Conservation (phyloP, 2,888 invertebrate genomes). For the Corythucha ciliata region DNA sequence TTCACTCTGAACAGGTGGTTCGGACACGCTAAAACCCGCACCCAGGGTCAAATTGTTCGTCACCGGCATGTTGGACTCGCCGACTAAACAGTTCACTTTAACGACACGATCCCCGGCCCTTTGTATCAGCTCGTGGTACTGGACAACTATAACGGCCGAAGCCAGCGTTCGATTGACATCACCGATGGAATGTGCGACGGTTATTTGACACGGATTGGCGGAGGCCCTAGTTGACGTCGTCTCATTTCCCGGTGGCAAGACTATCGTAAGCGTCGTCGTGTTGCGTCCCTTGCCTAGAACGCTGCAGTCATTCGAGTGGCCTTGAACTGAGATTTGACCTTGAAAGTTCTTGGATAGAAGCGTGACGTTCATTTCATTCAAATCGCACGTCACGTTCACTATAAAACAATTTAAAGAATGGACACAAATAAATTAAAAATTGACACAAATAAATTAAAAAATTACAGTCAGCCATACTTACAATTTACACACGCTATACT, state of each 20-base stretch:
- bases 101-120: constrained; percentile 74
- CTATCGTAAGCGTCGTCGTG: constrained; percentile 18
- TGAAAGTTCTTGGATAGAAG: constrained; percentile 45
- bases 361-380: constrained; percentile 56
- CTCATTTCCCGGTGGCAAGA: constrained; percentile 31
- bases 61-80: constrained; percentile 20
- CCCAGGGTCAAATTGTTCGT: constrained; percentile 16
- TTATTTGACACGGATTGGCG: constrained; percentile 39
- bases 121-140: constrained; percentile 75
- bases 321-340: constrained; percentile 72
- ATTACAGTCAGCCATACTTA: constrained; percentile 43
- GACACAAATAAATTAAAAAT: background rate
- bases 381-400: constrained; percentile 74
- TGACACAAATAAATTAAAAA: background rate
- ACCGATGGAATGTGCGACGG: constrained; percentile 40
- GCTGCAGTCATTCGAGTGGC: constrained; percentile 63
- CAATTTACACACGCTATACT: constrained; percentile 75
- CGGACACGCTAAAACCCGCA: constrained; percentile 10
- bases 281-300: constrained; percentile 47
- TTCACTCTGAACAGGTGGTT: constrained; percentile 22
- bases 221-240: constrained; percentile 25
- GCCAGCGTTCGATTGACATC: constrained; percentile 52
- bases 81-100: constrained; percentile 60
- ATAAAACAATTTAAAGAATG: constrained; percentile 35
- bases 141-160: constrained; percentile 66